These are phyloP conservation scores for Helarctos malayanus DNA, from an alignment of 2,797 vertebrate species.

Conservation along the genomic window DNA sequence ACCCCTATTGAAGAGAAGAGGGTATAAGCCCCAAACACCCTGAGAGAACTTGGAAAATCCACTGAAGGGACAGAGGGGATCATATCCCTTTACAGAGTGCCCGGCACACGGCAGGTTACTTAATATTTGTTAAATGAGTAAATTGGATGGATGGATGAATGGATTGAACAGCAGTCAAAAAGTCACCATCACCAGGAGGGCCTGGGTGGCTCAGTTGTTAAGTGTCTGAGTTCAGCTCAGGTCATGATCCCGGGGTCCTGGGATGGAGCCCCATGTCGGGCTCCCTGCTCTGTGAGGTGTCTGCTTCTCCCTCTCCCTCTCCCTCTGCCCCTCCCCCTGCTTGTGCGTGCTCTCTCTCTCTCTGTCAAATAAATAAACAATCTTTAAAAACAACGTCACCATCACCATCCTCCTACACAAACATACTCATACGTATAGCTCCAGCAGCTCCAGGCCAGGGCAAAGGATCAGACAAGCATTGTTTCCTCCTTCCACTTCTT, in stretches of 20 bases:
- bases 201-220: too few relatives aligned
- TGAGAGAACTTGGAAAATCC: neutral
- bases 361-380: neutral
- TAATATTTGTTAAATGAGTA: neutral
- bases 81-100: neutral
- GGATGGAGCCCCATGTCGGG: neutral
- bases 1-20: neutral
- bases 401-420: neutral
- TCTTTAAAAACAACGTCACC: neutral
- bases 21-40: neutral
- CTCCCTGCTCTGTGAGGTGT: neutral
- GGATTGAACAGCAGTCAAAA: neutral
- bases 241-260: neutral
- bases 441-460: neutral
- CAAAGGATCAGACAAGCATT: conserved; percentile 28
- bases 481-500: neutral
- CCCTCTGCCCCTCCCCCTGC: neutral
- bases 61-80: neutral
- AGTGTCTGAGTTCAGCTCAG: neutral
- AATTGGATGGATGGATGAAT: neutral
- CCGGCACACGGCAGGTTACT: neutral
- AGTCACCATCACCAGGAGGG: neutral
- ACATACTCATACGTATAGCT: neutral
- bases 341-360: neutral
- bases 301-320: neutral